These are phyloP conservation scores for Holcopasites calliopsidis DNA, from an alignment of 1,140 invertebrate genomes.

Conservation along the genomic window DNA sequence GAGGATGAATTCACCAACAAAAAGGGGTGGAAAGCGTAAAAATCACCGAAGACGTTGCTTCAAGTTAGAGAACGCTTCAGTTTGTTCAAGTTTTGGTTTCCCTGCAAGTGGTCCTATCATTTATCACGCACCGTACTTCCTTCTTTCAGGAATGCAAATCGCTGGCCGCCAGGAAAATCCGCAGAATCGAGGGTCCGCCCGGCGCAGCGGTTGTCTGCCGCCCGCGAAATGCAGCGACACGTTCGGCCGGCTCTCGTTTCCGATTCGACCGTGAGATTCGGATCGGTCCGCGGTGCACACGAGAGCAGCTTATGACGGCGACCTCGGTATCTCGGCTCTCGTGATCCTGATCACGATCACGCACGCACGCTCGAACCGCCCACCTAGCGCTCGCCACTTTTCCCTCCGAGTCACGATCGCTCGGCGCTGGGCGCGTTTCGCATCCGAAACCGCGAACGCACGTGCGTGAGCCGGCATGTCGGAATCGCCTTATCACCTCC, in stretches of 20 bases:
- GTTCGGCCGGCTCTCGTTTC: slow-evolving; percentile 9
- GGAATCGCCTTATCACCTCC: slow-evolving; percentile 31
- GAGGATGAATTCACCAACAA: too few relatives aligned
- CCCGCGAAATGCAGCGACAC: neutral
- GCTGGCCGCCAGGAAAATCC: too few relatives aligned
- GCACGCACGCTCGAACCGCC: slow-evolving; percentile 74
- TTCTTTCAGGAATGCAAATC: too few relatives aligned
- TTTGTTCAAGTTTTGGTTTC: too few relatives aligned
- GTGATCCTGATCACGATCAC: slow-evolving; percentile 75
- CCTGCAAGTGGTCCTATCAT: too few relatives aligned
- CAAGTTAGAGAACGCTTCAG: too few relatives aligned
- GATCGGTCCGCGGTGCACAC: slow-evolving; percentile 64
- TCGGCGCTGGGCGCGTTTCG: neutral
- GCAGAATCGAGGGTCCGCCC: neutral
- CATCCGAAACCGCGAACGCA: slow-evolving; percentile 26
- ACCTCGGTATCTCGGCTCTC: slow-evolving; percentile 67
- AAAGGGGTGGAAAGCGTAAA: too few relatives aligned
- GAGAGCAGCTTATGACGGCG: slow-evolving; percentile 64
- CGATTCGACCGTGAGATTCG: slow-evolving; percentile 56
- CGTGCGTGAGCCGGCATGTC: slow-evolving; percentile 47
- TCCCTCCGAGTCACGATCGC: neutral
- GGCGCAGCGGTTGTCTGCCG: neutral
- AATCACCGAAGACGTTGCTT: too few relatives aligned
- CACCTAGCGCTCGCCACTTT: slow-evolving; percentile 61
- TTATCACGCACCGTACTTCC: too few relatives aligned